A percentile compares a stretch with the other conserved stretches of the same genome.
Evolutionary conservation across 2,113 vertebrate genomes (phyloP).

Genomic region (Dendrocopos noguchii): DNA sequence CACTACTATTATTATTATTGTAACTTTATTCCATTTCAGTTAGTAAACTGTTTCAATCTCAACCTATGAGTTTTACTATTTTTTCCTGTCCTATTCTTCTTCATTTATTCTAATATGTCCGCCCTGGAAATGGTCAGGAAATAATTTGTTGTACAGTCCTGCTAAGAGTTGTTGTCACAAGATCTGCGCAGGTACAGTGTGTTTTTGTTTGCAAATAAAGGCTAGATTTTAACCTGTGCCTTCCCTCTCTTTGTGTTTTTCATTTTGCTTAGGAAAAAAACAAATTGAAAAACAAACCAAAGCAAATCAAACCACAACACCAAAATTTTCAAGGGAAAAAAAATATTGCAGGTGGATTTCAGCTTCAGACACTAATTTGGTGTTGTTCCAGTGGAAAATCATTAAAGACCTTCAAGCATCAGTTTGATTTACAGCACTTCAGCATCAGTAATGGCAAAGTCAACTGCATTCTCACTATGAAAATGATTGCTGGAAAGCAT

Average conservation of each 20-base stretch:
- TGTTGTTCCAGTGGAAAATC: neutral
- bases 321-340: neutral
- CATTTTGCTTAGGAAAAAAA: neutral
- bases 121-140: neutral
- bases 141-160: accelerated
- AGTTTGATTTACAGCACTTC: neutral
- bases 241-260: neutral
- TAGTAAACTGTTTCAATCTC: neutral
- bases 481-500: neutral
- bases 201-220: neutral
- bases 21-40: neutral
- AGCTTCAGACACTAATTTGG: neutral
- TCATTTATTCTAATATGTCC: neutral
- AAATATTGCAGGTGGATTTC: neutral
- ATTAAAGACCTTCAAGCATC: neutral
- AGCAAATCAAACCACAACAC: neutral
- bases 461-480: neutral
- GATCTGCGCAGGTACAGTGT: neutral
- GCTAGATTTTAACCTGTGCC: neutral
- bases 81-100: neutral
- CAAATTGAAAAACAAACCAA: no score
- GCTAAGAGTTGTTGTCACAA: accelerated
- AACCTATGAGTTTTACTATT: neutral
- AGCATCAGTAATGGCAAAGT: neutral
- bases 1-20: neutral